Evolutionary conservation across 2,888 invertebrate species (phyloP).

Genomic region (Acanthosepion lycidas): DNA sequence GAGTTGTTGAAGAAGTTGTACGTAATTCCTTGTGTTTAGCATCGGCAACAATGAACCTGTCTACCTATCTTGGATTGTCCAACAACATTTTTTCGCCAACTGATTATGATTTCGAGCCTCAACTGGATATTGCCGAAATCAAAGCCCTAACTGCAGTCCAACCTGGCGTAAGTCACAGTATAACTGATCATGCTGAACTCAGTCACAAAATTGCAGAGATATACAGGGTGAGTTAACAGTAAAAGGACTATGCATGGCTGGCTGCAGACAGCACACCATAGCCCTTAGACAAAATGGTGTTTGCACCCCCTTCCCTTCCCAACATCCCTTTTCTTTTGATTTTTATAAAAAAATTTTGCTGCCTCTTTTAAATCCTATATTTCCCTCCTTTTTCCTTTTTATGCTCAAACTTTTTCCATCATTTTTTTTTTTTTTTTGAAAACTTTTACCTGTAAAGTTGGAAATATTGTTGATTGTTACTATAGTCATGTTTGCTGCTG

Average conservation of each 20-base stretch:
- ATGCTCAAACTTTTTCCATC: not conserved
- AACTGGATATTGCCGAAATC: not conserved
- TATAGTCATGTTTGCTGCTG: not conserved
- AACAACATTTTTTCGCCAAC: not conserved
- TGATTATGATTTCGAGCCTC: slow-evolving; percentile 23
- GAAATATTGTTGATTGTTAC: not conserved
- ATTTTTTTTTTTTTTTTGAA: not conserved
- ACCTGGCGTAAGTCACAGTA: slow-evolving; percentile 40
- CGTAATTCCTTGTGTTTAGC: slow-evolving; percentile 67
- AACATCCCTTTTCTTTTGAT: not conserved
- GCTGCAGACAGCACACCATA: slow-evolving; percentile 9
- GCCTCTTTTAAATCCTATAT: not conserved
- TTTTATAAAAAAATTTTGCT: not conserved
- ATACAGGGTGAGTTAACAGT: slow-evolving; percentile 46
- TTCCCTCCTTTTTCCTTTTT: not conserved
- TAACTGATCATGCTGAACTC: slow-evolving; percentile 4
- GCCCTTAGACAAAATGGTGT: slow-evolving; percentile 11
- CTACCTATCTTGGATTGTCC: slow-evolving; percentile 55
- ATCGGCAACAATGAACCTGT: slow-evolving; percentile 64
- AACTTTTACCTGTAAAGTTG: not conserved
- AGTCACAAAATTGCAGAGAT: slow-evolving; percentile 40
- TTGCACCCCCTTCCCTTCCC: slow-evolving; percentile 10
- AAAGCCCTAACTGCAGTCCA: not conserved
- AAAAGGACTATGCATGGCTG: slow-evolving; percentile 42
- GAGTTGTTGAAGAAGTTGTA: slow-evolving; percentile 65